These are phyloP conservation scores for Eulemur macaco DNA, from an alignment of 2,113 vertebrate species.

Conservation along the genomic window DNA sequence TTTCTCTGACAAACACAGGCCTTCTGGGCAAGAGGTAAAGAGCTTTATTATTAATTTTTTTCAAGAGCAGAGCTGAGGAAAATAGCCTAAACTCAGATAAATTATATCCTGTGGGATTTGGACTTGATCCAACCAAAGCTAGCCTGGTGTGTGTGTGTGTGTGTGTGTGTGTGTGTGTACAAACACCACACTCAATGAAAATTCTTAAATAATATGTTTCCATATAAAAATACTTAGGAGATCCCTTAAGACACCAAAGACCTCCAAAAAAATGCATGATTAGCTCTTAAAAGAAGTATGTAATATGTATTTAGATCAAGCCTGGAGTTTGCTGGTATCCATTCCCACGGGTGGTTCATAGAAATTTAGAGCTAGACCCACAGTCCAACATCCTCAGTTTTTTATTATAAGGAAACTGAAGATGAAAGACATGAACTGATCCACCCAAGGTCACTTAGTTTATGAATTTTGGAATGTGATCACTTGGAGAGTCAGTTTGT, in stretches of 20 bases:
- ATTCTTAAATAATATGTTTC: not conserved
- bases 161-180: not conserved
- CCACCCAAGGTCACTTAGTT: not conserved
- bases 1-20: conserved; percentile 22
- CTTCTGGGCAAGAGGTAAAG: not conserved
- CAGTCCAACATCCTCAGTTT: not conserved
- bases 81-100: not conserved
- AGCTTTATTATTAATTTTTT: conserved; percentile 13
- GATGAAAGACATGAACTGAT: not conserved
- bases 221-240: not conserved
- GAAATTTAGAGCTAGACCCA: not conserved
- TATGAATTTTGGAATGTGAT: not conserved
- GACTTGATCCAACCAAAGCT: conserved; percentile 23
- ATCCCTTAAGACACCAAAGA: not conserved
- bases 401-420: not conserved
- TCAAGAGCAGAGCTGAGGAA: conserved; percentile 18
- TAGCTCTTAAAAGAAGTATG: not conserved
- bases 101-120: conserved; percentile 27
- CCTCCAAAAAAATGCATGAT: not conserved
- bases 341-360: not conserved
- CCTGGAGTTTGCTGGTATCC: not conserved
- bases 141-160: not conserved
- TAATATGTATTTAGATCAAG: not conserved
- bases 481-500: not conserved
- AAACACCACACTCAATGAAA: not conserved